phyloP scores from a whole-genome alignment of 2,888 invertebrate genomes.

The Schizaphis graminum region DNA sequence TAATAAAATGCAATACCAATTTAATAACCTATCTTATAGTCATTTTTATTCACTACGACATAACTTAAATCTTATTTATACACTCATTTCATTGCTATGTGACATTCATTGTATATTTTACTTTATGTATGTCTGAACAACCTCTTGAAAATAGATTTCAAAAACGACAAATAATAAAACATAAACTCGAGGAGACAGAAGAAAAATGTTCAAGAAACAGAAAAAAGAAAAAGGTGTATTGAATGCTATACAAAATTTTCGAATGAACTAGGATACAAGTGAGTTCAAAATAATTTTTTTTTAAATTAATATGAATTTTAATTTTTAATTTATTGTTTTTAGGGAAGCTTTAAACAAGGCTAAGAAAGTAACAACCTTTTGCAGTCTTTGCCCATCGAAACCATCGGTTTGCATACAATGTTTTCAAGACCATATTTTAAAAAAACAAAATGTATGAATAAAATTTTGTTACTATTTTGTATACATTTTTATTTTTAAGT shows the following conservation, averaged over 20 bases:
- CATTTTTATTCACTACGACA: no score
- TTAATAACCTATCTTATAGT: no score
- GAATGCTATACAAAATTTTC: no score
- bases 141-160: not conserved
- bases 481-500: not conserved
- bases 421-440: constrained; percentile 17
- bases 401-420: constrained; percentile 22
- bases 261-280: no score
- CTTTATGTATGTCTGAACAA: not conserved
- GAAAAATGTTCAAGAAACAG: not conserved
- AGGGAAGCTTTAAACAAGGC: not conserved
- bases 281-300: no score
- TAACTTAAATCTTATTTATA: no score
- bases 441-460: not conserved
- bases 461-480: not conserved
- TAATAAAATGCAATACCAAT: no score
- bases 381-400: constrained; percentile 16
- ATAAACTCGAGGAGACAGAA: not conserved
- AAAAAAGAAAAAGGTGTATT: no score
- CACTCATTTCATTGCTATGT: no score
- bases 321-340: not conserved
- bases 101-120: no score
- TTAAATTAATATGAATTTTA: no score
- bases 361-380: constrained; percentile 26
- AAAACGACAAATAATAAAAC: not conserved